These are phyloP conservation scores for Deilephila porcellus DNA, from an alignment of 2,888 invertebrate genomes.

Conservation along the genomic window DNA sequence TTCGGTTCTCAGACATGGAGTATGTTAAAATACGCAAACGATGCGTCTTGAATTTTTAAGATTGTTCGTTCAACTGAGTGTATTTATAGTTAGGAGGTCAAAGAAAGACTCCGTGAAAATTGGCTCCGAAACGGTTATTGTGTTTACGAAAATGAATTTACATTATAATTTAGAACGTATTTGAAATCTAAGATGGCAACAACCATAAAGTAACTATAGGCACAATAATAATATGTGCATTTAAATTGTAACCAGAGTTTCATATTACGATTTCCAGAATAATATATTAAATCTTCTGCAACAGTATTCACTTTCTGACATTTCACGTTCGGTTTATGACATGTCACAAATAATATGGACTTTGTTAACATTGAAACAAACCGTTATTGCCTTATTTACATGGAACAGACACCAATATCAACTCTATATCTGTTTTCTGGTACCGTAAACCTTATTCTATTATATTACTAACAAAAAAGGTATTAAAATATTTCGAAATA, in stretches of 20 bases:
- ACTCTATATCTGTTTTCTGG: not conserved
- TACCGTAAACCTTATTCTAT: constrained; percentile 4
- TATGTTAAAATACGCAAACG: constrained; percentile 41
- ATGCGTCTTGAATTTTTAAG: constrained; percentile 42
- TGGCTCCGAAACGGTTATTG: constrained; percentile 62
- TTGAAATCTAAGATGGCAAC: constrained; percentile 35
- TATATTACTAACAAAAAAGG: not conserved
- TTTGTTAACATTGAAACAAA: constrained; percentile 8
- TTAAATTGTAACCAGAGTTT: constrained; percentile 42
- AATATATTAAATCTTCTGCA: constrained; percentile 37
- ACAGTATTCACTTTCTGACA: constrained; percentile 40
- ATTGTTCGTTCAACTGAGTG: constrained; percentile 49
- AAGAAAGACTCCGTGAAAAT: constrained; percentile 68
- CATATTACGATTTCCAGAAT: constrained; percentile 38
- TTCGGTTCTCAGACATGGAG: constrained; percentile 37
- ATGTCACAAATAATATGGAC: constrained; percentile 35
- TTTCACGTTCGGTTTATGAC: constrained; percentile 40
- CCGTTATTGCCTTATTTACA: not conserved
- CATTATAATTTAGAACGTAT: constrained; percentile 49
- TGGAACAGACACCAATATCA: not conserved
- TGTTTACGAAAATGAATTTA: constrained; percentile 50
- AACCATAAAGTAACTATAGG: constrained; percentile 47
- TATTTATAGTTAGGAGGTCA: constrained; percentile 52
- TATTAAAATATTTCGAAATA: constrained; percentile 11
- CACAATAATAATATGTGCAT: constrained; percentile 47